phyloP scores from a whole-genome alignment of 2,888 invertebrate species.

The Netelia virgata region DNA sequence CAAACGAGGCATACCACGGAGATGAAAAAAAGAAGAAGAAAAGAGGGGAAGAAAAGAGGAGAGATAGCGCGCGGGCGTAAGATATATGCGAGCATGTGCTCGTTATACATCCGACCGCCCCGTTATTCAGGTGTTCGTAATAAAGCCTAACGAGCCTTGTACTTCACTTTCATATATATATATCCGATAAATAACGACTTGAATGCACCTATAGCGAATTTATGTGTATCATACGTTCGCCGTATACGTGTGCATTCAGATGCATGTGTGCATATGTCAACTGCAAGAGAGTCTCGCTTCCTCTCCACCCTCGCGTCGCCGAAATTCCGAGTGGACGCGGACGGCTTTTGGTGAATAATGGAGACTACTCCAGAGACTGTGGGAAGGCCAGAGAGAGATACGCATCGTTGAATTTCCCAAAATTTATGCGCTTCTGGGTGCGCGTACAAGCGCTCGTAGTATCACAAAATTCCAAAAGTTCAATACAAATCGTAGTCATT shows the following conservation, averaged over 20 bases:
- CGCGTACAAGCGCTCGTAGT: not conserved
- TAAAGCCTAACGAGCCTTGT: constrained; percentile 69
- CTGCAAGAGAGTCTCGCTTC: constrained; percentile 39
- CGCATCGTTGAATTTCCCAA: constrained; percentile 14
- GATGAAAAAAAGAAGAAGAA: not conserved
- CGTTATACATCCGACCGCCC: constrained; percentile 58
- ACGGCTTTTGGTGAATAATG: constrained; percentile 67
- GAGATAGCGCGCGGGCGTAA: constrained; percentile 49
- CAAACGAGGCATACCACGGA: too few relatives aligned
- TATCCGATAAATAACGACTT: constrained; percentile 64
- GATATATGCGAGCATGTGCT: constrained; percentile 45
- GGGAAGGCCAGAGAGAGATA: not conserved
- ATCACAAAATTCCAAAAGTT: not conserved
- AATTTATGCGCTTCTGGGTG: not conserved
- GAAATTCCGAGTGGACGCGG: constrained; percentile 62
- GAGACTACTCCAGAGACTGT: constrained; percentile 47
- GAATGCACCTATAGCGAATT: constrained; percentile 36
- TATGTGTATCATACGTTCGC: constrained; percentile 43
- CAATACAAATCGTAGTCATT: too few relatives aligned
- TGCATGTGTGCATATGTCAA: constrained; percentile 50
- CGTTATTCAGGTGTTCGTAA: constrained; percentile 67
- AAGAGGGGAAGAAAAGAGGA: constrained; percentile 14
- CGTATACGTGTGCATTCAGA: constrained; percentile 1
- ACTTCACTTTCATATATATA: constrained; percentile 39
- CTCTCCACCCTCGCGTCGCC: constrained; percentile 22